A percentile compares a stretch with the other conserved stretches of the same genome.
Conservation (phyloP, 2,888 invertebrate species). For the Calliphora vomitoria region DNA sequence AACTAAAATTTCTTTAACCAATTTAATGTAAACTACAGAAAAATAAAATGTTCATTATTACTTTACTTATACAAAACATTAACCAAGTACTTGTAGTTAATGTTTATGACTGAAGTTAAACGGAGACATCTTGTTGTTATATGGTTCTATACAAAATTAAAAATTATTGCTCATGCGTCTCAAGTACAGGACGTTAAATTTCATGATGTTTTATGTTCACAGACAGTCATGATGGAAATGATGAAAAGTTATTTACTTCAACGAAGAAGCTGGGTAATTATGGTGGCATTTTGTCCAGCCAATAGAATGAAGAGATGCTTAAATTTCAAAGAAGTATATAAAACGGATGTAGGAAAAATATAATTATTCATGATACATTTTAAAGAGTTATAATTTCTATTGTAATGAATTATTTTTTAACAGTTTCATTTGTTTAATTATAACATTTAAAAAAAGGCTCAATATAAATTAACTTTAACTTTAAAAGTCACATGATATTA, state of each 20-base stretch:
- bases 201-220: constrained; percentile 1
- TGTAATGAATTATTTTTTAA: too few relatives aligned
- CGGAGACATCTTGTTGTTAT: neutral
- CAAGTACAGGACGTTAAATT: neutral
- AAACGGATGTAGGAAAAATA: too few relatives aligned
- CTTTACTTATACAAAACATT: neutral
- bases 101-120: neutral
- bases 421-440: too few relatives aligned
- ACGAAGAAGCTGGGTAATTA: neutral
- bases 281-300: neutral
- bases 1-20: too few relatives aligned
- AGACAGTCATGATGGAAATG: neutral
- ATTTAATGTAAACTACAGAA: too few relatives aligned
- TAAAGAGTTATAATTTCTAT: too few relatives aligned
- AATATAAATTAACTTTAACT: too few relatives aligned
- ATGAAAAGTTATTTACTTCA: constrained; percentile 1
- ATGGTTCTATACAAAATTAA: neutral
- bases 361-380: too few relatives aligned
- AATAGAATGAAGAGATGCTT: too few relatives aligned
- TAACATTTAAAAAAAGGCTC: too few relatives aligned
- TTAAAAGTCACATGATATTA: too few relatives aligned
- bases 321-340: too few relatives aligned
- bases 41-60: neutral
- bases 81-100: neutral
- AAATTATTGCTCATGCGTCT: constrained; percentile 26